These are phyloP conservation scores for Strongylocentrotus purpuratus DNA, from an alignment of 35 echinoderm and acorn worm genomes.

Conservation along the genomic window DNA sequence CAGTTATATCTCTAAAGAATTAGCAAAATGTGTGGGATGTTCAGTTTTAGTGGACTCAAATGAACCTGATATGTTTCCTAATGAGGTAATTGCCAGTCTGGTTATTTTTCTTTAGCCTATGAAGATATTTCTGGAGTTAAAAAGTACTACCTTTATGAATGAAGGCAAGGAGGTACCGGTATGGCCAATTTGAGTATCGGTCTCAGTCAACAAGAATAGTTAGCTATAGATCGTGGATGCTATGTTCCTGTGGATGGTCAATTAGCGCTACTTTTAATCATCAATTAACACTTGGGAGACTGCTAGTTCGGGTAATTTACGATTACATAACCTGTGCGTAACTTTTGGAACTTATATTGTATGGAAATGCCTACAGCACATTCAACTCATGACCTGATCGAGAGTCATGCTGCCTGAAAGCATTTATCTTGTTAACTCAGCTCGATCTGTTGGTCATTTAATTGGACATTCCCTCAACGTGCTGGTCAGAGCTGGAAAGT, in stretches of 20 bases:
- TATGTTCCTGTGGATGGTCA: no score
- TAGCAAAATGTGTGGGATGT: no score
- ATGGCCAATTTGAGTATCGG: no score
- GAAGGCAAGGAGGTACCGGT: no score
- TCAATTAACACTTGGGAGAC: background rate
- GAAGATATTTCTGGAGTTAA: background rate
- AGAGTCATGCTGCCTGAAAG: background rate
- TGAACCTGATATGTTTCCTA: no score
- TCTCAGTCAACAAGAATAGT: no score
- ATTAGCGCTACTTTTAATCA: background rate
- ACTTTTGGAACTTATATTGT: background rate
- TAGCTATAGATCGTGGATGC: no score
- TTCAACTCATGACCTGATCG: background rate
- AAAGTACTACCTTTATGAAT: background rate
- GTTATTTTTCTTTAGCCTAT: background rate
- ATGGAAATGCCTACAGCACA: background rate
- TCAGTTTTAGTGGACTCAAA: no score
- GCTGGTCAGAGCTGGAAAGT: background rate
- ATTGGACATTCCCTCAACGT: background rate
- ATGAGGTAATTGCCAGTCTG: background rate
- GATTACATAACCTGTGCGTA: background rate
- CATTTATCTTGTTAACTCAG: background rate
- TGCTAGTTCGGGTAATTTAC: background rate
- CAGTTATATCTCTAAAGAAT: no score
- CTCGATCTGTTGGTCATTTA: no score